These are phyloP conservation scores for Marmota flaviventris DNA, from an alignment of 2,113 vertebrate species.

Conservation along the genomic window DNA sequence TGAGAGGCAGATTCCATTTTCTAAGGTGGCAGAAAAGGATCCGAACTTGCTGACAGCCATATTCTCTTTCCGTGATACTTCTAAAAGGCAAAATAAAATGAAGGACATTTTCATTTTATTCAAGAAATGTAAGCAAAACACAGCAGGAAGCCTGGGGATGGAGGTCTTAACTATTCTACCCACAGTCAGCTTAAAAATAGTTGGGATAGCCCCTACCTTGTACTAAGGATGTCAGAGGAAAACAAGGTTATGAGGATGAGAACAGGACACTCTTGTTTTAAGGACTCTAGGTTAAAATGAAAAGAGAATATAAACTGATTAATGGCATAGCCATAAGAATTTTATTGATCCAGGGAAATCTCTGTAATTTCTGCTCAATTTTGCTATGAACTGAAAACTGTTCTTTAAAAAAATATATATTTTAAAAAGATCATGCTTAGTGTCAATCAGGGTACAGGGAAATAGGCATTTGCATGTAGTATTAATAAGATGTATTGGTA, in stretches of 20 bases:
- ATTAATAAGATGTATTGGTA: not conserved
- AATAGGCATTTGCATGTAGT: not conserved
- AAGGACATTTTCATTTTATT: constrained; percentile 36
- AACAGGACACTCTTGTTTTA: not conserved
- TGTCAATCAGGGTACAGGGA: not conserved
- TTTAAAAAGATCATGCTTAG: not conserved
- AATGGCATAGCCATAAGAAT: not conserved
- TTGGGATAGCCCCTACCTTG: not conserved
- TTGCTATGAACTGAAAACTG: not conserved
- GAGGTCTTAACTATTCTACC: not conserved
- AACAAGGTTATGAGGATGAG: not conserved
- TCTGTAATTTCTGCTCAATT: not conserved
- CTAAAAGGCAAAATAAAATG: constrained; percentile 67
- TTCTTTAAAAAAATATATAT: not conserved
- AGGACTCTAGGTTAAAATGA: not conserved
- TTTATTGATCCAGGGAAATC: not conserved
- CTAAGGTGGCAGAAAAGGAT: constrained; percentile 93
- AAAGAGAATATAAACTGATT: not conserved
- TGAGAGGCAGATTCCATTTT: constrained; percentile 93
- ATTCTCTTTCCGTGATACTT: constrained; percentile 66
- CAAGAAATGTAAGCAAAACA: constrained; percentile 32
- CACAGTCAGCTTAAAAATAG: not conserved
- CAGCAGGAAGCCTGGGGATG: not conserved
- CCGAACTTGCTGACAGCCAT: constrained; percentile 89
- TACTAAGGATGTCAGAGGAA: not conserved